Conservation (phyloP, 1,140 invertebrate species). For the Cataglyphis hispanica region DNA sequence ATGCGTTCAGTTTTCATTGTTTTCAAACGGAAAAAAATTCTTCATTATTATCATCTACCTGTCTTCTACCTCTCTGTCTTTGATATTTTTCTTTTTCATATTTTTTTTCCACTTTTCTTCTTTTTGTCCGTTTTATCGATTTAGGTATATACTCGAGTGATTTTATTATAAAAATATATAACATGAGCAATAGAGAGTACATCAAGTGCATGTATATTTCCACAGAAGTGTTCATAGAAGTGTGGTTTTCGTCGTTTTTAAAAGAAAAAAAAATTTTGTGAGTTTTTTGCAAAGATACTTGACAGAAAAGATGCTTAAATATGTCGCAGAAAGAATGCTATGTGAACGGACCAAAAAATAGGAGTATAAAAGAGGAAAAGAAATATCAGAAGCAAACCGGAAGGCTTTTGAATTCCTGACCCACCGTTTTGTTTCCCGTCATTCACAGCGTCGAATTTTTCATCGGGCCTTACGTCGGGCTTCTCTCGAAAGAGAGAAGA, state of each 20-base stretch:
- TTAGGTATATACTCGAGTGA: no score
- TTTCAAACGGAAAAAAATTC: slow-evolving; percentile 26
- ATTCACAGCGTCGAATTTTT: slow-evolving; percentile 3
- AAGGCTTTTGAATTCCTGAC: slow-evolving; percentile 24
- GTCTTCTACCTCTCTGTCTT: neutral
- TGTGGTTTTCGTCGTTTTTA: no score
- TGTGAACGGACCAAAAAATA: neutral
- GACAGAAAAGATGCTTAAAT: no score
- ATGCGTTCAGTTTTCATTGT: neutral
- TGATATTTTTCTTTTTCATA: neutral
- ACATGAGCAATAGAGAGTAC: neutral
- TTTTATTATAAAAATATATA: neutral
- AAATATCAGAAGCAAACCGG: neutral
- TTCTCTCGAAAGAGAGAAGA: neutral
- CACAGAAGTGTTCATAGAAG: neutral
- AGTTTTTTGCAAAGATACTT: no score
- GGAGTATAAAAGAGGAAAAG: neutral
- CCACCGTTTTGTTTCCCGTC: neutral
- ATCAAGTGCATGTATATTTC: neutral
- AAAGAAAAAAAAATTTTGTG: no score
- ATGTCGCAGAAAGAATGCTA: no score
- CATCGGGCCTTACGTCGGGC: neutral
- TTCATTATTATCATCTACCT: slow-evolving; percentile 77
- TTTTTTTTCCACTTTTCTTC: slow-evolving; percentile 25
- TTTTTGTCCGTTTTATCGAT: neutral